Base-by-base conservation (phyloP, 2,113 vertebrate species). In the Sturnus vulgaris region DNA sequence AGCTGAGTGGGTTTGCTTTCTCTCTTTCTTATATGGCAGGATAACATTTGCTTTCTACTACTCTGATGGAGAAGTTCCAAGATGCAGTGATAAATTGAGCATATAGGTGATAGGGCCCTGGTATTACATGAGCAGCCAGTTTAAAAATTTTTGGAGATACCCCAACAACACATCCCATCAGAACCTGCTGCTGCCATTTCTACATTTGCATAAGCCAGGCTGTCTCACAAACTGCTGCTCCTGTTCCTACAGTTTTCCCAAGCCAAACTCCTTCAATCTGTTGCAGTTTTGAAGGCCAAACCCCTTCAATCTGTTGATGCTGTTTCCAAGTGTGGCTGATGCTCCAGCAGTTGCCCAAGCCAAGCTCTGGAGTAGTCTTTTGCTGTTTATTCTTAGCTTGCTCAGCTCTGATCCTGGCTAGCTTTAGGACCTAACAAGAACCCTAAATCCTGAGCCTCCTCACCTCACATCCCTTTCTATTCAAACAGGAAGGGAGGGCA, bases 61-160 rank as follows among this genome's bases (percentile, higher is more conserved):
- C 60, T 96, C 82, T 56, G 59, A 91, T 97, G 97, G 96, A 97
- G 33, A 57, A 92, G 69, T 81, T 96, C 96, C 96, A 97, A 97
- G 91, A 56, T 9, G 59, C 89, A 95, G 95, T 92, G 96, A 97
- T 96, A 97, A 97, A 97, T 96, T 97, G 96, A 96, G 94, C 85
- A 94, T 93, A 96, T 96, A 97, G 96, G 96, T 97, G 94, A 96
- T 95, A 94, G 93, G 93, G 95, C 95, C 79, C 84, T 92, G 78
- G 88, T 93, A 96, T 96, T 96, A 96, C 92, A 95, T 82, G 88
- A 96, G 81, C 94, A 95, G 89, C 96, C 94, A 96, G 95, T 95
- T 96, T 90, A 91, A 93, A 96, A 95, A 56, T 88, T 95, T 96
- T 93, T 97, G 96, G 95, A 97, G 77, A 90, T 85, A 92, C 78